These are phyloP conservation scores for Anastrepha obliqua DNA, from an alignment of 1,140 invertebrate genomes.

Conservation along the genomic window DNA sequence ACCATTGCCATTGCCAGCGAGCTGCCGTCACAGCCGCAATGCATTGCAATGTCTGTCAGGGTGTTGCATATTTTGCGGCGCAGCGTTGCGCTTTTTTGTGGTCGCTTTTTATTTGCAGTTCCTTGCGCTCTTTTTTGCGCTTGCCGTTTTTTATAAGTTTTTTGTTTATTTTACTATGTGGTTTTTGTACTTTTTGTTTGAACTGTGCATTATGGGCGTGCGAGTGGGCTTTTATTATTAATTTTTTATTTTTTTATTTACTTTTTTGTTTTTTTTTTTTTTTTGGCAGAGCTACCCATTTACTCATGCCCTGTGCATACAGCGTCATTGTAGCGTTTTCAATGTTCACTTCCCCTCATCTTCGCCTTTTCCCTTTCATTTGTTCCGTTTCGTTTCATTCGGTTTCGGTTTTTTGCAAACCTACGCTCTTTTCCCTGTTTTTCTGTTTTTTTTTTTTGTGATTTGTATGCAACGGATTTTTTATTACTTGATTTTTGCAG, in stretches of 20 bases:
- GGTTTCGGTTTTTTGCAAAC: slow-evolving; percentile 59
- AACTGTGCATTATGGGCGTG: slow-evolving; percentile 15
- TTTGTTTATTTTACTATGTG: slow-evolving; percentile 28
- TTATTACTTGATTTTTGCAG: slow-evolving; percentile 36
- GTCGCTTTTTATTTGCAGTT: slow-evolving; percentile 38
- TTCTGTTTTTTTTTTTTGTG: not conserved
- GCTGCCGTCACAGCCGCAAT: not conserved
- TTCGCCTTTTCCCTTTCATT: slow-evolving; percentile 35
- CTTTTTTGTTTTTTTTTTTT: not conserved
- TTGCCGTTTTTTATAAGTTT: slow-evolving; percentile 11
- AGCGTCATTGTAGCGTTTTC: slow-evolving; percentile 19
- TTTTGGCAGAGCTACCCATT: not conserved
- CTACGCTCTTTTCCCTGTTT: too few species aligned
- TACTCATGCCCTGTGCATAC: not conserved
- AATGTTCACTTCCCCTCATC: slow-evolving; percentile 13
- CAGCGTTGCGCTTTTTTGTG: slow-evolving; percentile 40
- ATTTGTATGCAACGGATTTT: slow-evolving; percentile 22
- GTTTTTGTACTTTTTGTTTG: slow-evolving; percentile 31
- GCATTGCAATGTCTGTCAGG: not conserved
- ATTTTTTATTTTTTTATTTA: not conserved
- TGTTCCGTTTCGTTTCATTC: slow-evolving; percentile 34
- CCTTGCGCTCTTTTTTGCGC: slow-evolving; percentile 4
- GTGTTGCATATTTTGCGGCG: slow-evolving; percentile 22
- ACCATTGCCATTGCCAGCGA: not conserved
- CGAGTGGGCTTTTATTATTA: slow-evolving; percentile 50